A percentile compares a stretch with the other conserved stretches of the same genome.
phyloP scores from a whole-genome alignment of 2,888 invertebrate species.

The Caenorhabditis doughertyi region DNA sequence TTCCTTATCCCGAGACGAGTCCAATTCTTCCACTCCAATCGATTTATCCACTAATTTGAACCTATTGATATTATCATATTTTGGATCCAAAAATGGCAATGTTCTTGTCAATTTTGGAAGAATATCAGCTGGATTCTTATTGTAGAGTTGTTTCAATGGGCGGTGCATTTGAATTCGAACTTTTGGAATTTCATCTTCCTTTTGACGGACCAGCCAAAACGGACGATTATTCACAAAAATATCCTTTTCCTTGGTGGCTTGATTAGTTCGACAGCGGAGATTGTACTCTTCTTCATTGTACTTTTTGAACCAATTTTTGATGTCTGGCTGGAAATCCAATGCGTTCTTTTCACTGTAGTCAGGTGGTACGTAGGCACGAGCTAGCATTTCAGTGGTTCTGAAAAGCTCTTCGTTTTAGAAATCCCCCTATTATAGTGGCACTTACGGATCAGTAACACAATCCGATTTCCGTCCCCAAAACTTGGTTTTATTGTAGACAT shows the following conservation, averaged over 20 bases:
- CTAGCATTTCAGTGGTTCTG: conserved; percentile 12
- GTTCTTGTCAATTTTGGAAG: not conserved
- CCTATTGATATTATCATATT: not conserved
- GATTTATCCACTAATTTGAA: not conserved
- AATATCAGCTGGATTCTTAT: not conserved
- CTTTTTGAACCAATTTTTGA: not conserved
- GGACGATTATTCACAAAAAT: conserved; percentile 17
- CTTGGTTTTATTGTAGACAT: conserved; percentile 7
- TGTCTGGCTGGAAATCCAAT: not conserved
- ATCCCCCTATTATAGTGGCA: not conserved
- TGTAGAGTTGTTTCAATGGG: conserved; percentile 3
- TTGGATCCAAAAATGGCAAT: not conserved
- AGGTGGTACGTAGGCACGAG: not conserved
- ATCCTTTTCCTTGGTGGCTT: not conserved
- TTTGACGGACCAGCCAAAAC: conserved; percentile 3
- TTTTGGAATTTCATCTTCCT: conserved; percentile 5
- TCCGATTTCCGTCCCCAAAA: conserved; percentile 16
- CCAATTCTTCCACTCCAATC: conserved; percentile 1
- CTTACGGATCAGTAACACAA: conserved; percentile 15
- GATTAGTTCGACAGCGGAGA: not conserved
- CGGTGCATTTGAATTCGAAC: conserved; percentile 31
- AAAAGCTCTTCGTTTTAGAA: not conserved
- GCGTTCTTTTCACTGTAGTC: conserved; percentile 2
- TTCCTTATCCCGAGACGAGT: not conserved
- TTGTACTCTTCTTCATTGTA: not conserved